Percentiles rank a stretch among this genome's conserved stretches.
Conservation (phyloP, 2,888 invertebrate species). For the Eledone cirrhosa region DNA sequence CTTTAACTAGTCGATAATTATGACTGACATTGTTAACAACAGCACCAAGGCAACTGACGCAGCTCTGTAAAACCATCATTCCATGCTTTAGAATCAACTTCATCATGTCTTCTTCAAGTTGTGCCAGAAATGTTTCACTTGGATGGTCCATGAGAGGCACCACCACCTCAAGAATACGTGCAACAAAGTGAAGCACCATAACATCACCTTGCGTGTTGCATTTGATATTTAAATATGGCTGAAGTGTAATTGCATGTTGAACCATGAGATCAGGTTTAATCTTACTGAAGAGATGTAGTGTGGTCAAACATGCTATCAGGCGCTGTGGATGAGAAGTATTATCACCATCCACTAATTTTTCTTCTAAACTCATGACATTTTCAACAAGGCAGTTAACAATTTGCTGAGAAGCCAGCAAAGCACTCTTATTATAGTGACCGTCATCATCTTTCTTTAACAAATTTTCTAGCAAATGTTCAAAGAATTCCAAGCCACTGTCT, state of each 20-base stretch:
- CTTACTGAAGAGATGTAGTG: conserved; percentile 94
- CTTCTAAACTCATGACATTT: conserved; percentile 89
- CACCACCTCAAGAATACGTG: conserved; percentile 87
- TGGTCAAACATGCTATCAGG: conserved; percentile 91
- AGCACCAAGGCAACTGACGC: conserved; percentile 93
- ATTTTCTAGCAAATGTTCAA: conserved; percentile 91
- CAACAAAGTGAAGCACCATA: conserved; percentile 86
- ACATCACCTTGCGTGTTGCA: conserved; percentile 83
- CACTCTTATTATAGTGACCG: conserved; percentile 70
- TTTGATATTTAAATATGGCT: conserved; percentile 93
- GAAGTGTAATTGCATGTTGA: conserved; percentile 89
- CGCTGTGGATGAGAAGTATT: conserved; percentile 77
- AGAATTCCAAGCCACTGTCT: conserved; percentile 72
- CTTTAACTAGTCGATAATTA: conserved; percentile 92
- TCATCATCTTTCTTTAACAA: conserved; percentile 71
- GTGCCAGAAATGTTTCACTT: conserved; percentile 92
- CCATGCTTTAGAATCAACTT: conserved; percentile 83
- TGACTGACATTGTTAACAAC: conserved; percentile 95
- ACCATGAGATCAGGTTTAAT: conserved; percentile 90
- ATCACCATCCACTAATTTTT: conserved; percentile 69
- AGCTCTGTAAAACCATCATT: conserved; percentile 74
- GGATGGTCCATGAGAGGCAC: conserved; percentile 99
- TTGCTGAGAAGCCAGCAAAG: conserved; percentile 89
- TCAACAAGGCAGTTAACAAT: conserved; percentile 97
- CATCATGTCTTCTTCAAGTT: conserved; percentile 94